Evolutionary conservation across 2,888 invertebrate species (phyloP).

Genomic region (Dicyrtoma fusca): DNA sequence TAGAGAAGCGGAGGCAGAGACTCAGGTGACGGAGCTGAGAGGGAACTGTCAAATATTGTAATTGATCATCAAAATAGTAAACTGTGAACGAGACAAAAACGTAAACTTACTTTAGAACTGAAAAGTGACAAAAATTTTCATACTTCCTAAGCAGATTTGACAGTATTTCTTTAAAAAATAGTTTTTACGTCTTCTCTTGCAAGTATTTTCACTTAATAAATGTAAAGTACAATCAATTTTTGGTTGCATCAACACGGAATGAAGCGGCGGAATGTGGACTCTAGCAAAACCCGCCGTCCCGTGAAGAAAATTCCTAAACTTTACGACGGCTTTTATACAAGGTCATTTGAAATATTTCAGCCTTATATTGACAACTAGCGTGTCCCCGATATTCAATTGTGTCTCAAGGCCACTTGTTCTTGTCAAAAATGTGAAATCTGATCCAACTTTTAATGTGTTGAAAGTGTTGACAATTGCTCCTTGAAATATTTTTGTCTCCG

Average conservation of each 20-base stretch:
- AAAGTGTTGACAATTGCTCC: too few species aligned
- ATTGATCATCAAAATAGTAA: too few species aligned
- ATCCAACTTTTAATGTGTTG: too few species aligned
- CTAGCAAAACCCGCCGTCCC: slow-evolving; percentile 55
- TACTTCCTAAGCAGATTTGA: slow-evolving; percentile 10
- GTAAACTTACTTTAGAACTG: too few species aligned
- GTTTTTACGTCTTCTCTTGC: slow-evolving; percentile 14
- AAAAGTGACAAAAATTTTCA: too few species aligned
- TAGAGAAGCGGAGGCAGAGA: too few species aligned
- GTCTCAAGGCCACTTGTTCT: neutral
- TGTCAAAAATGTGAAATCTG: neutral
- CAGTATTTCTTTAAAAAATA: neutral
- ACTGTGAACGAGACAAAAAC: too few species aligned
- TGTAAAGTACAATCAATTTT: slow-evolving; percentile 33
- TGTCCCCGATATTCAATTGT: neutral
- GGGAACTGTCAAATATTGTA: too few species aligned
- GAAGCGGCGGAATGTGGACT: slow-evolving; percentile 57
- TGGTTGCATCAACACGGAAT: slow-evolving; percentile 44
- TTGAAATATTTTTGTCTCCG: too few species aligned
- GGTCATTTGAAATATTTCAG: slow-evolving; percentile 40
- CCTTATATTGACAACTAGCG: too few species aligned
- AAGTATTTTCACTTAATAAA: slow-evolving; percentile 30
- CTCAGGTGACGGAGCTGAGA: too few species aligned
- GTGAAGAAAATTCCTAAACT: slow-evolving; percentile 57
- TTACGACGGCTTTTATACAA: slow-evolving; percentile 57